phyloP scores from a whole-genome alignment of 2,113 vertebrate species.

The Gymnarchus niloticus region DNA sequence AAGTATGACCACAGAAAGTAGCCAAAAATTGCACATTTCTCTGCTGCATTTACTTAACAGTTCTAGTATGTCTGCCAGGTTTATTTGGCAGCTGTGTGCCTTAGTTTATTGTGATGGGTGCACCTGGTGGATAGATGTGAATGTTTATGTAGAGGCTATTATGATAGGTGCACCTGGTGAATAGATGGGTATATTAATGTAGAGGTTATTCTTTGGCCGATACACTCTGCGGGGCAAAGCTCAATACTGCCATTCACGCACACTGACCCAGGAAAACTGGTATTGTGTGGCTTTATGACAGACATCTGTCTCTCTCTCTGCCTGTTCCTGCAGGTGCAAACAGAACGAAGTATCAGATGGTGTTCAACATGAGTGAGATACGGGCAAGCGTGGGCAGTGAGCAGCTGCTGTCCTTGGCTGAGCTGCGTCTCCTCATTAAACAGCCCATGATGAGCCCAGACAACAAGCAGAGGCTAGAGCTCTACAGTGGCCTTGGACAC shows the following conservation, averaged over 20 bases:
- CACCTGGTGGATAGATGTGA: background rate
- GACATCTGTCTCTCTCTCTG: background rate
- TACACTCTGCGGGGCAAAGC: background rate
- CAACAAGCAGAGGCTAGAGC: slow-evolving; percentile 57
- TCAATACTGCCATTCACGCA: background rate
- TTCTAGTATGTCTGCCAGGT: background rate
- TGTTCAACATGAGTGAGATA: slow-evolving; percentile 49
- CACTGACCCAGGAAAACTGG: background rate
- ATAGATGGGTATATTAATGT: background rate
- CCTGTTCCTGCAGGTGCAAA: background rate
- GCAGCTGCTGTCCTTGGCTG: slow-evolving; percentile 53
- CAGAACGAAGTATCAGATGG: background rate
- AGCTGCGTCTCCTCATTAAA: slow-evolving; percentile 58
- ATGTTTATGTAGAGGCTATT: background rate
- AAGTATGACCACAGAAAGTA: background rate
- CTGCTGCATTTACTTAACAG: background rate
- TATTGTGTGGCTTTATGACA: background rate
- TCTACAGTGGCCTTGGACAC: slow-evolving; percentile 51
- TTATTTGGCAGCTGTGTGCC: background rate
- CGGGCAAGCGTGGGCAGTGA: slow-evolving; percentile 35
- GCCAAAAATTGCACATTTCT: background rate
- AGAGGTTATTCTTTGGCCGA: background rate
- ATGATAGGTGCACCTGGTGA: background rate
- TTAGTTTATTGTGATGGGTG: background rate
- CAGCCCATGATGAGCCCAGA: background rate